phyloP scores from a whole-genome alignment of 1,140 invertebrate species.

The Drosophila pandora region DNA sequence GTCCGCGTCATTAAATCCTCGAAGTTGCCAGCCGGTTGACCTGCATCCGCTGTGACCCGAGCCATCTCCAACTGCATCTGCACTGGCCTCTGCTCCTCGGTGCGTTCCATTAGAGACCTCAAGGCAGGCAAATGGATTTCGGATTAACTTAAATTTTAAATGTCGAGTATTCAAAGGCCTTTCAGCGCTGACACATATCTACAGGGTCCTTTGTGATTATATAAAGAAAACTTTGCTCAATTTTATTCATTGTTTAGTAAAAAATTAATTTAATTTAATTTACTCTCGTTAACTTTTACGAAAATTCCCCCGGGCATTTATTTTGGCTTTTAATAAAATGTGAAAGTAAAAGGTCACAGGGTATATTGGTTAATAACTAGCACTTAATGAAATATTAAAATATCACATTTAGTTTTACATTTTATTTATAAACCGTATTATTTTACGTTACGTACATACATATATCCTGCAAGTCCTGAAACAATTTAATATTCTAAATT shows the following conservation, averaged over 20 bases:
- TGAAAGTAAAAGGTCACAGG: no score
- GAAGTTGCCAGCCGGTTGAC: background rate
- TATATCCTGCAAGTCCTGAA: no score
- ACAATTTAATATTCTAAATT: no score
- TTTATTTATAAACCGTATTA: no score
- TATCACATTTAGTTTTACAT: no score
- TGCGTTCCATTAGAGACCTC: conserved; percentile 7
- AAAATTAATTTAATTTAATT: conserved; percentile 16
- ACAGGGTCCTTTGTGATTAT: background rate
- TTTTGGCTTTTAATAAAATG: conserved; percentile 16
- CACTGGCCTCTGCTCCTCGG: conserved; percentile 4
- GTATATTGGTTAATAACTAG: background rate
- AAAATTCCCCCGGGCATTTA: conserved; percentile 10
- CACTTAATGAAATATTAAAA: no score
- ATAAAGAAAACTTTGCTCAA: conserved; percentile 8
- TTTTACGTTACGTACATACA: no score
- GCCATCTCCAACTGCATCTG: background rate
- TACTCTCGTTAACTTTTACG: background rate
- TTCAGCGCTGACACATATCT: background rate
- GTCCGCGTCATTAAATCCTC: background rate
- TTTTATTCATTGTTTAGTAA: conserved; percentile 6
- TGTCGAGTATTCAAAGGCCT: background rate
- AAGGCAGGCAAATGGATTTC: background rate
- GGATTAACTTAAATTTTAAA: conserved; percentile 3
- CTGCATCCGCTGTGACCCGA: background rate